Evolutionary conservation across 92 coral and sea anemone genomes (phyloP).

Genomic region (Meandrina meandrites): DNA sequence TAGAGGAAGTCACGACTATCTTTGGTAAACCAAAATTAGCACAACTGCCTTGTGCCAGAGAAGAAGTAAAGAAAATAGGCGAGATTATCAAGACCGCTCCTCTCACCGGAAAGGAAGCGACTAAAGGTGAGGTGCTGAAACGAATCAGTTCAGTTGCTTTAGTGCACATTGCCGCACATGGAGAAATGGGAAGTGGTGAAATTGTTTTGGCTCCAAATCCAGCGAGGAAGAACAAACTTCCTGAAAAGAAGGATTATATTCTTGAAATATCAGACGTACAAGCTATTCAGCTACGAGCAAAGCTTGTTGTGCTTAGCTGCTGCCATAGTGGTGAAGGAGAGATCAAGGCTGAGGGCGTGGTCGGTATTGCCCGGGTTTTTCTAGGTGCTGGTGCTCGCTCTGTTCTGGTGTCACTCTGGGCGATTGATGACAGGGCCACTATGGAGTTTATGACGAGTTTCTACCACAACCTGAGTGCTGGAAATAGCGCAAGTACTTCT

Average conservation of each 20-base stretch:
- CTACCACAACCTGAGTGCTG: conserved; percentile 14
- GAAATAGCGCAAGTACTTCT: conserved; percentile 9
- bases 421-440: conserved; percentile 19
- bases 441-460: conserved; percentile 15
- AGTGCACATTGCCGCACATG: not conserved
- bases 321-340: not conserved
- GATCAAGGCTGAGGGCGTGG: not conserved
- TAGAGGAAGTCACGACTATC: not conserved
- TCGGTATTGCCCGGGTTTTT: not conserved
- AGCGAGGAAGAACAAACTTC: not conserved
- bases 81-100: not conserved
- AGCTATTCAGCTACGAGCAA: not conserved
- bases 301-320: not conserved
- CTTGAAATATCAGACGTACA: not conserved
- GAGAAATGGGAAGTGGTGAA: not conserved
- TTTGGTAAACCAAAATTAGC: not conserved
- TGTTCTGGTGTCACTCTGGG: conserved; percentile 24
- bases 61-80: not conserved
- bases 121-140: not conserved
- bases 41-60: not conserved
- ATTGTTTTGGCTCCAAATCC: not conserved
- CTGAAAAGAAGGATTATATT: not conserved
- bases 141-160: not conserved
- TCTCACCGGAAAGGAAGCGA: not conserved
- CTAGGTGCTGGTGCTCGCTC: not conserved